Conservation (phyloP, 2,797 vertebrate species). For the Rhinella marina region DNA sequence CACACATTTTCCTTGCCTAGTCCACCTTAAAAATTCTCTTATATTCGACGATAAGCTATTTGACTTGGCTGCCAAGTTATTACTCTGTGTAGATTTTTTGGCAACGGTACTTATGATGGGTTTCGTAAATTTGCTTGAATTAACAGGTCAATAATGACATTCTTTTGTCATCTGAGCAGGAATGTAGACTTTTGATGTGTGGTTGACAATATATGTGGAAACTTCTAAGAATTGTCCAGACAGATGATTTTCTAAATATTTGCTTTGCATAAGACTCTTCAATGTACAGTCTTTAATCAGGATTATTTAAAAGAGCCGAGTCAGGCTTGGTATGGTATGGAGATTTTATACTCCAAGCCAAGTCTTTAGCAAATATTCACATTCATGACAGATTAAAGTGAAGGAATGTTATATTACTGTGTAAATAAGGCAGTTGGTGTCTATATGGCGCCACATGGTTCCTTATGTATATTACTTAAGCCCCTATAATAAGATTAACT, state of each 20-base stretch:
- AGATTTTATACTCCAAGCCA: background rate
- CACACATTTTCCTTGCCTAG: background rate
- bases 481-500: background rate
- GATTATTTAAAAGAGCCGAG: background rate
- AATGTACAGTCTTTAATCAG: background rate
- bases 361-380: background rate
- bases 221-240: constrained; percentile 40
- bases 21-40: constrained; percentile 6
- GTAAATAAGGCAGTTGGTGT: background rate
- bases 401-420: background rate
- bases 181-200: constrained; percentile 25
- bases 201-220: constrained; percentile 48
- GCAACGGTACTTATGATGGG: constrained; percentile 30
- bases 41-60: background rate
- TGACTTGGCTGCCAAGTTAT: constrained; percentile 33
- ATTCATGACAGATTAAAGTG: background rate
- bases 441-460: background rate
- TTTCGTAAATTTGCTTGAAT: constrained; percentile 51
- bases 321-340: background rate
- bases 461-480: background rate
- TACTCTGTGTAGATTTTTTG: constrained; percentile 25
- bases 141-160: constrained; percentile 50
- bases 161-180: constrained; percentile 31
- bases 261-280: constrained; percentile 38
- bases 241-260: constrained; percentile 43